These are phyloP conservation scores for Lota lota DNA, from an alignment of 2,113 vertebrate genomes.

Conservation along the genomic window DNA sequence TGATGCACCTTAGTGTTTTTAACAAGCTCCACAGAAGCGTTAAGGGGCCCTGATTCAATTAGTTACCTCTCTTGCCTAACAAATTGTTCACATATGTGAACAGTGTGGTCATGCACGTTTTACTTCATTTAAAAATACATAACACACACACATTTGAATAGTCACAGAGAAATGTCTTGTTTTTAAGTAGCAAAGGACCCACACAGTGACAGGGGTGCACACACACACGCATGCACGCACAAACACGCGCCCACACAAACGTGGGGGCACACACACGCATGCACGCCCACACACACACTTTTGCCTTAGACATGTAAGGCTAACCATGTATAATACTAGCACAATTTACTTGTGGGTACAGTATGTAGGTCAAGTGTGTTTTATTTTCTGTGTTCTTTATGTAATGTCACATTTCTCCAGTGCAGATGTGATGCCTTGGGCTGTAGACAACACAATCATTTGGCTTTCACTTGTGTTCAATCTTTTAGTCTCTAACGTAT, in stretches of 20 bases:
- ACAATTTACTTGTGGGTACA: conserved; percentile 33
- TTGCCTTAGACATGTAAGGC: conserved; percentile 41
- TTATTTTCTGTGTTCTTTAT: conserved; percentile 20
- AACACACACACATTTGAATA: conserved; percentile 3
- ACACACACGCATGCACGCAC: background rate
- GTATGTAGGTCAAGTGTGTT: conserved; percentile 47
- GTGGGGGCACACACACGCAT: background rate
- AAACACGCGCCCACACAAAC: too few relatives aligned
- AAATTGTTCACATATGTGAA: conserved; percentile 1
- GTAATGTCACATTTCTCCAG: conserved; percentile 27
- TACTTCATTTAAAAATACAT: background rate
- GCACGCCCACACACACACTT: conserved; percentile 20
- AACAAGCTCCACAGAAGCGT: conserved; percentile 48
- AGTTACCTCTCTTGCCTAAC: conserved; percentile 39
- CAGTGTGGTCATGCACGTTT: background rate
- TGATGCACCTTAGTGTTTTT: conserved; percentile 51
- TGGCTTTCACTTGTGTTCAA: conserved; percentile 16
- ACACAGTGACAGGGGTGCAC: background rate
- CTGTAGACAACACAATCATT: conserved; percentile 8
- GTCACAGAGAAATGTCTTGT: too few relatives aligned
- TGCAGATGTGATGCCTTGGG: conserved; percentile 22
- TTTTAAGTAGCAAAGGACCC: background rate
- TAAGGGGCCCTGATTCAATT: conserved; percentile 51
- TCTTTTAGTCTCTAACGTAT: conserved; percentile 16
- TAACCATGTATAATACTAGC: conserved; percentile 19